phyloP scores from a whole-genome alignment of 2,888 invertebrate species.

The Morpho deidamia region DNA sequence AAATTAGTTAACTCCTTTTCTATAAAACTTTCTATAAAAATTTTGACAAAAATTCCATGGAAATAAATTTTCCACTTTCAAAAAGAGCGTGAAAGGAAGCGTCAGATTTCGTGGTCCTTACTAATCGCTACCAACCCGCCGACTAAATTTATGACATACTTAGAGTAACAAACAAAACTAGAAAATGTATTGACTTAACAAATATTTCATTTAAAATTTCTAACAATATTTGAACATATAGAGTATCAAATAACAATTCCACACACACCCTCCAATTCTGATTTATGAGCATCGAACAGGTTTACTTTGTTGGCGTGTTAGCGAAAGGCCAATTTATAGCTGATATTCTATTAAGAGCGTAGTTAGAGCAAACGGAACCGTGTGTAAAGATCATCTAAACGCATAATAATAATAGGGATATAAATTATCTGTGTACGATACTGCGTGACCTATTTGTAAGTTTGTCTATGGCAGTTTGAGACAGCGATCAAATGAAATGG shows the following conservation, averaged over 20 bases:
- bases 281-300: conserved; percentile 12
- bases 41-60: no score
- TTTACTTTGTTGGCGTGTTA: conserved; percentile 12
- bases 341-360: conserved; percentile 8
- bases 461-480: neutral
- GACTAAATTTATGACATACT: no score
- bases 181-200: no score
- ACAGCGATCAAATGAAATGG: neutral
- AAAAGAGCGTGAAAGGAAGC: no score
- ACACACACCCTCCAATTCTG: conserved; percentile 9
- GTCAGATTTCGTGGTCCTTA: no score
- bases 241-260: conserved; percentile 6
- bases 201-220: neutral
- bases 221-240: conserved; percentile 1
- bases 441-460: conserved; percentile 5
- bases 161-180: no score
- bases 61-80: no score
- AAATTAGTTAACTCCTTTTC: no score
- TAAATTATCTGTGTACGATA: conserved; percentile 3
- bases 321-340: conserved; percentile 12
- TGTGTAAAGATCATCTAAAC: conserved; percentile 12
- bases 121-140: no score
- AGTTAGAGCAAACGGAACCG: neutral
- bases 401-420: conserved; percentile 6
- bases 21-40: no score